phyloP scores from a whole-genome alignment of 1,140 invertebrate genomes.

The Hirudo medicinalis region DNA sequence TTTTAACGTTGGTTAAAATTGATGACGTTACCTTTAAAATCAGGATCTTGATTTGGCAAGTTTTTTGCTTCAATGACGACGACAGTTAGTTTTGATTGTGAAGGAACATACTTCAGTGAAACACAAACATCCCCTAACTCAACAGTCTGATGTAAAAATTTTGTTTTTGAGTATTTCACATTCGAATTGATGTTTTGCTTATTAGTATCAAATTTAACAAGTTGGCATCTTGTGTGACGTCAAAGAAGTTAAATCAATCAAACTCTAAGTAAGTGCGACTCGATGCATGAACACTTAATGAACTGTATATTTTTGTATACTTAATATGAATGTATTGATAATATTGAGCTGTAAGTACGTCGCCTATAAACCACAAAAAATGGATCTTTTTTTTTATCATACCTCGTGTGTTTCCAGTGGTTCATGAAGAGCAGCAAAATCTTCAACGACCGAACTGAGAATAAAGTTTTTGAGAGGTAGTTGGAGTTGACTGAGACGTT shows the following conservation, averaged over 20 bases:
- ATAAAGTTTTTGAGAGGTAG: neutral
- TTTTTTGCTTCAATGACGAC: conserved; percentile 10
- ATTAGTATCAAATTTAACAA: neutral
- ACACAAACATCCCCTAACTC: neutral
- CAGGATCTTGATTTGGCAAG: neutral
- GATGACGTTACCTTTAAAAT: neutral
- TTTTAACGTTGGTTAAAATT: neutral
- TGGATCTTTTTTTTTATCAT: no score
- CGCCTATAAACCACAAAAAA: no score
- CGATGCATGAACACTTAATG: no score
- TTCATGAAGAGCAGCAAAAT: neutral
- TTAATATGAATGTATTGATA: no score
- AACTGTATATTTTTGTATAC: no score
- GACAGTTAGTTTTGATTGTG: neutral
- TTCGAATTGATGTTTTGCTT: neutral
- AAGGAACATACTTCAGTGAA: conserved; percentile 4
- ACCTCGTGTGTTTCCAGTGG: neutral
- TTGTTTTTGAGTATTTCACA: no score
- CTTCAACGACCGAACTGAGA: neutral
- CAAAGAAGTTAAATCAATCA: no score
- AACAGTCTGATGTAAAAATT: no score
- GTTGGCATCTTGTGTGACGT: no score
- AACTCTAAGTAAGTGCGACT: no score
- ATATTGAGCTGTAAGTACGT: no score
- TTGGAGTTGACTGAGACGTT: neutral